These are phyloP conservation scores for Allygus modestus DNA, from an alignment of 2,888 invertebrate genomes.

Conservation along the genomic window DNA sequence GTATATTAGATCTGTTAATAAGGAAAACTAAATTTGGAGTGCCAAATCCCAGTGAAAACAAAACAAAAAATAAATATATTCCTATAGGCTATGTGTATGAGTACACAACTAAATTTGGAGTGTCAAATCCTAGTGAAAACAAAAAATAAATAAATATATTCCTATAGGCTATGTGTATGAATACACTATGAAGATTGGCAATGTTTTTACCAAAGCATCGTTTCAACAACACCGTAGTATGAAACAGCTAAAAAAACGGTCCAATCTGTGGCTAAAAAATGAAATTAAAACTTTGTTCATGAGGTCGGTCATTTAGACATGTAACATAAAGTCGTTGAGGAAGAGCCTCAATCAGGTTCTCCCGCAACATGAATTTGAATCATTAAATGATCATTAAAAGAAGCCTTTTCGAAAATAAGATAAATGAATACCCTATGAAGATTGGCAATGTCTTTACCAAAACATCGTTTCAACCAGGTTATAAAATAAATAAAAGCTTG, in stretches of 20 bases:
- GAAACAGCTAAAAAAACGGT: too few relatives aligned
- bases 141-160: not conserved
- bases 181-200: not conserved
- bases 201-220: too few relatives aligned
- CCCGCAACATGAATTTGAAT: too few relatives aligned
- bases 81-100: not conserved
- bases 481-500: slow-evolving; percentile 10
- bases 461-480: not conserved
- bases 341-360: too few relatives aligned
- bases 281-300: too few relatives aligned
- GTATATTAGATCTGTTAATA: not conserved
- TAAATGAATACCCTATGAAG: not conserved
- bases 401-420: too few relatives aligned
- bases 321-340: too few relatives aligned
- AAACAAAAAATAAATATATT: not conserved
- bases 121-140: not conserved
- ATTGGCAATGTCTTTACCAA: not conserved
- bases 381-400: too few relatives aligned
- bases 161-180: not conserved
- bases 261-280: too few relatives aligned
- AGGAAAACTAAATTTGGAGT: not conserved
- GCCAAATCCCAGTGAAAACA: not conserved
- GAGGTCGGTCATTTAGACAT: too few relatives aligned
- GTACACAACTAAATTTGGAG: not conserved
- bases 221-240: too few relatives aligned